These are phyloP conservation scores for Penaeus chinensis DNA, from an alignment of 1,140 invertebrate species.

Conservation along the genomic window DNA sequence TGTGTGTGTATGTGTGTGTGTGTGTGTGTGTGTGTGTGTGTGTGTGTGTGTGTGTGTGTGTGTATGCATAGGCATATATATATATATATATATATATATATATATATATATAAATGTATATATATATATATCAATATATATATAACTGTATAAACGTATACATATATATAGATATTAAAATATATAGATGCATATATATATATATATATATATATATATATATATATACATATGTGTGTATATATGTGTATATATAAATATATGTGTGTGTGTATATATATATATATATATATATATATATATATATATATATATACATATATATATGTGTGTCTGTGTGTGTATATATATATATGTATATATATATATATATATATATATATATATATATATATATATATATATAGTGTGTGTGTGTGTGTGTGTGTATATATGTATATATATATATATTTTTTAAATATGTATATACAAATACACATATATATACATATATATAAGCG, in stretches of 20 bases:
- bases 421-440: too few relatives aligned
- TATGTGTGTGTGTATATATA: not conserved
- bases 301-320: not conserved
- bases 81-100: slow-evolving; percentile 13
- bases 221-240: not conserved
- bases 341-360: too few relatives aligned
- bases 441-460: too few relatives aligned
- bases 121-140: not conserved
- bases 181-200: not conserved
- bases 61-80: not conserved
- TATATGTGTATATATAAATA: not conserved
- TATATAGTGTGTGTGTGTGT: too few relatives aligned
- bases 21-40: not conserved
- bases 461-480: too few relatives aligned
- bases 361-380: too few relatives aligned
- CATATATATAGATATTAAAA: not conserved
- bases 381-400: too few relatives aligned
- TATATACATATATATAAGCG: too few relatives aligned
- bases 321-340: too few relatives aligned
- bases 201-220: not conserved
- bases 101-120: not conserved
- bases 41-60: not conserved
- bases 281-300: slow-evolving; percentile 11
- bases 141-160: not conserved
- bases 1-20: not conserved